phyloP scores from a whole-genome alignment of 1,140 invertebrate genomes.

The Lepidurus packardi region DNA sequence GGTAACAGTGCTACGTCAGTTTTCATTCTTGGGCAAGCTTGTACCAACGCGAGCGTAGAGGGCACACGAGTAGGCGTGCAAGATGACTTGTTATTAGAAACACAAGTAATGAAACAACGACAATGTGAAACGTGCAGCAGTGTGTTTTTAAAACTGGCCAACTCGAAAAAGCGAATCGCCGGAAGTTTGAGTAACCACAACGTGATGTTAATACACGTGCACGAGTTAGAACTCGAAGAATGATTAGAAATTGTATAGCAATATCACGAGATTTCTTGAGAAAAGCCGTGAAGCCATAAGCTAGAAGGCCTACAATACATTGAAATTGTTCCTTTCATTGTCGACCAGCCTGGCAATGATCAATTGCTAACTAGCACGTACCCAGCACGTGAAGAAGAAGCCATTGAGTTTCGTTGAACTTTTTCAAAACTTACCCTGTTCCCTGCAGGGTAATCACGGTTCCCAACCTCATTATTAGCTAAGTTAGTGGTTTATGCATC shows the following conservation, averaged over 20 bases:
- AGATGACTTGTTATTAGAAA: too few species aligned
- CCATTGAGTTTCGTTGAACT: neutral
- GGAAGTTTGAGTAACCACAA: neutral
- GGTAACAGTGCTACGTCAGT: too few species aligned
- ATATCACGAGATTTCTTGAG: neutral
- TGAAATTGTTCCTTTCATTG: neutral
- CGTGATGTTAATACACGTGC: neutral
- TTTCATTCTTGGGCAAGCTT: too few species aligned
- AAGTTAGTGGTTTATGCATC: too few species aligned
- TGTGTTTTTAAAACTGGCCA: too few species aligned
- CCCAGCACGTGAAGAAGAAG: constrained; percentile 11
- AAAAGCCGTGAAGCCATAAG: neutral
- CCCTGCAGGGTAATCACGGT: too few species aligned
- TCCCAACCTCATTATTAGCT: too few species aligned
- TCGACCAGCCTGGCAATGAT: neutral
- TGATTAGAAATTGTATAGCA: neutral
- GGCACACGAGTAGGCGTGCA: too few species aligned
- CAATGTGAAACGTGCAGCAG: too few species aligned
- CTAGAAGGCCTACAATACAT: neutral
- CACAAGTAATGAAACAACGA: too few species aligned
- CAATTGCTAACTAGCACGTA: neutral
- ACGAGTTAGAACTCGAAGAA: neutral
- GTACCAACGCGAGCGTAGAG: too few species aligned
- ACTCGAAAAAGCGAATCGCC: too few species aligned
- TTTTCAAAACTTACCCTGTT: neutral